Evolutionary conservation across 2,797 vertebrate genomes (phyloP).

Genomic region (Cyprinodon diabolis): DNA sequence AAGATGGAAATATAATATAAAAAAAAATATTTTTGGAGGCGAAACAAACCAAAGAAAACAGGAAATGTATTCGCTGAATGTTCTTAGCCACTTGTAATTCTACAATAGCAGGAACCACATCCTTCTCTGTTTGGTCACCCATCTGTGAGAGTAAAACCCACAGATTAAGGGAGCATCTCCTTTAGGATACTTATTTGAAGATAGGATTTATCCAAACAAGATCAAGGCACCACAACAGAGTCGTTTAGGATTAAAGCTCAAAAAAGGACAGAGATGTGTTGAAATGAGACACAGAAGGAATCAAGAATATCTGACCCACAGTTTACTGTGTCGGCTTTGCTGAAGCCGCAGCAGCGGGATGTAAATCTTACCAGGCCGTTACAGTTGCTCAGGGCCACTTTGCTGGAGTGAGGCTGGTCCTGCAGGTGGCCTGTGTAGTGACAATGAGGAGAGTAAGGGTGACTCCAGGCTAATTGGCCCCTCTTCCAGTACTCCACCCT

Average conservation of each 20-base stretch:
- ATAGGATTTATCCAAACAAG: background rate
- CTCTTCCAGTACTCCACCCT: conserved; percentile 97
- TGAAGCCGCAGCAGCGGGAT: conserved; percentile 18
- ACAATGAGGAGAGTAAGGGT: conserved; percentile 89
- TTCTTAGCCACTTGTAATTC: conserved; percentile 2
- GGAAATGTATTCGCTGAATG: background rate
- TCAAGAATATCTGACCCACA: conserved; percentile 38
- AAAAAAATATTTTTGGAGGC: background rate
- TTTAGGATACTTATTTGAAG: conserved; percentile 7
- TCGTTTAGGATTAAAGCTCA: conserved; percentile 27
- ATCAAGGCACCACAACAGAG: conserved; percentile 20
- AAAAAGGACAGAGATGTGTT: conserved; percentile 10
- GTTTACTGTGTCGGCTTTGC: conserved; percentile 32
- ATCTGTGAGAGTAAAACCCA: background rate
- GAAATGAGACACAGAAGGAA: conserved; percentile 37
- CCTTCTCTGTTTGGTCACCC: background rate
- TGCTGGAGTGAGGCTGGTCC: conserved; percentile 87
- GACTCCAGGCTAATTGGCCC: conserved; percentile 92
- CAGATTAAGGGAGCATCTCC: background rate
- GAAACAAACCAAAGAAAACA: background rate
- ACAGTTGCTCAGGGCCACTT: conserved; percentile 98
- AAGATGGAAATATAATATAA: background rate
- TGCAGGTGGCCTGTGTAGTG: conserved; percentile 95
- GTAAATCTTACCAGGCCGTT: conserved; percentile 92
- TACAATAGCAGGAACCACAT: background rate